These are phyloP conservation scores for Drosophila nikananu DNA, from an alignment of 1,140 invertebrate genomes.

Conservation along the genomic window DNA sequence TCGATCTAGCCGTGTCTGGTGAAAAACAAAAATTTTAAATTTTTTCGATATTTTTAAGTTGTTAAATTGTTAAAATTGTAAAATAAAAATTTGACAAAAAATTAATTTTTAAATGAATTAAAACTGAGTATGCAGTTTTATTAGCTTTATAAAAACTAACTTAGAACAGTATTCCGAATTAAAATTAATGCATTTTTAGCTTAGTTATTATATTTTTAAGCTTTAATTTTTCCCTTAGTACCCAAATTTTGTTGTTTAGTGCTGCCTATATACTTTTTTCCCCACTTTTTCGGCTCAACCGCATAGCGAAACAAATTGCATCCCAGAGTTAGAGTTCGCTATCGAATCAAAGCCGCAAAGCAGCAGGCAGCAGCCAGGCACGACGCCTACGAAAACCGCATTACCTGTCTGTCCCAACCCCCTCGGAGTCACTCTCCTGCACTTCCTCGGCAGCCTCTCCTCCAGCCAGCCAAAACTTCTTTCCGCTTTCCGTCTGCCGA, in stretches of 20 bases:
- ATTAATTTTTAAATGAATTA: no score
- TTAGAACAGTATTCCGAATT: no score
- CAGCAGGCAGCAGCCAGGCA: conserved; percentile 34
- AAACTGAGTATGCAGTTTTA: no score
- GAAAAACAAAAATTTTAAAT: no score
- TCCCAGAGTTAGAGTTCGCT: conserved; percentile 51
- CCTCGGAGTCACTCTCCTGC: conserved; percentile 9
- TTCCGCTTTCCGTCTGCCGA: conserved; percentile 4
- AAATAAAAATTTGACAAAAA: no score
- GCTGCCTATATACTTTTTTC: background rate
- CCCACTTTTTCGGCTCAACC: conserved; percentile 3
- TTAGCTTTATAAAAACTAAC: no score
- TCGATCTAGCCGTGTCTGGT: no score
- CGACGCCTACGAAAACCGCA: conserved; percentile 51
- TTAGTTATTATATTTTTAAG: no score
- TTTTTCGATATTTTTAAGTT: no score
- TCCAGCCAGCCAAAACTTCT: conserved; percentile 44
- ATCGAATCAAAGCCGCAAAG: conserved; percentile 49
- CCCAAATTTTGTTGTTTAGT: conserved; percentile 16
- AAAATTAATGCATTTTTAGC: no score
- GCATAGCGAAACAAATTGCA: conserved; percentile 55
- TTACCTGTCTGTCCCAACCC: conserved; percentile 29
- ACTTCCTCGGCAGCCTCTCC: conserved; percentile 41
- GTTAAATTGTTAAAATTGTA: no score
- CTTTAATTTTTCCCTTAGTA: background rate